Conservation (phyloP, 2,113 vertebrate genomes). For the Zosterops japonicus region DNA sequence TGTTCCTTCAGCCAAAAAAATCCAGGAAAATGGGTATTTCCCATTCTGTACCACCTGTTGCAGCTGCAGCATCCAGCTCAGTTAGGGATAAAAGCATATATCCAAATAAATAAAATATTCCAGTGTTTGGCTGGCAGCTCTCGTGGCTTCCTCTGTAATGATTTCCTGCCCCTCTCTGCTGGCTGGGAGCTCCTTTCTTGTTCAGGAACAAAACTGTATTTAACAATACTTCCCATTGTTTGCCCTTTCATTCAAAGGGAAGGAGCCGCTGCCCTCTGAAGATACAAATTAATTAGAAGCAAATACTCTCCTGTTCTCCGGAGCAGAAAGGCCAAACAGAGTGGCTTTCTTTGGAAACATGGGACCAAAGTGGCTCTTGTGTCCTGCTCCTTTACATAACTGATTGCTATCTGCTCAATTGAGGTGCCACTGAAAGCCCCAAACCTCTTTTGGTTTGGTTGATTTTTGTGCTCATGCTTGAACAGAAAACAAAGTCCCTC, state of each 20-base stretch:
- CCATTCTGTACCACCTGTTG: background rate
- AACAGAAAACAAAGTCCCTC: background rate
- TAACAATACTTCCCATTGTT: constrained; percentile 59
- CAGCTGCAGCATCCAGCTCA: background rate
- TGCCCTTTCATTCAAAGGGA: constrained; percentile 37
- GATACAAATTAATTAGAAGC: constrained; percentile 63
- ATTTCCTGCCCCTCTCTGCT: constrained; percentile 34
- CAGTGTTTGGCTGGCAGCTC: background rate
- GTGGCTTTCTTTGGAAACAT: constrained; percentile 45
- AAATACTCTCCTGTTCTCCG: constrained; percentile 42
- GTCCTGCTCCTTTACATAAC: constrained; percentile 54
- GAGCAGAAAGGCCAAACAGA: constrained; percentile 58
- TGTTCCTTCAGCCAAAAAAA: background rate
- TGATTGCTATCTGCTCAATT: background rate
- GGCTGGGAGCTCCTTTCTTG: constrained; percentile 23
- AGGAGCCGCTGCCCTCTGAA: constrained; percentile 64
- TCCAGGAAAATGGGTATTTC: background rate
- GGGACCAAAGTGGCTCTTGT: constrained; percentile 54
- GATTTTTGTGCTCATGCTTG: background rate
- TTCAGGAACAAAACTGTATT: constrained; percentile 21
- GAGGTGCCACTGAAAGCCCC: constrained; percentile 7
- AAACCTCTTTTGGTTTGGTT: background rate
- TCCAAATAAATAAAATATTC: background rate
- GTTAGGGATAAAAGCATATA: background rate
- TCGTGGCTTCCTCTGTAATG: constrained; percentile 6